Evolutionary conservation across 2,888 invertebrate genomes (phyloP).

Genomic region (Macrophya annulata): DNA sequence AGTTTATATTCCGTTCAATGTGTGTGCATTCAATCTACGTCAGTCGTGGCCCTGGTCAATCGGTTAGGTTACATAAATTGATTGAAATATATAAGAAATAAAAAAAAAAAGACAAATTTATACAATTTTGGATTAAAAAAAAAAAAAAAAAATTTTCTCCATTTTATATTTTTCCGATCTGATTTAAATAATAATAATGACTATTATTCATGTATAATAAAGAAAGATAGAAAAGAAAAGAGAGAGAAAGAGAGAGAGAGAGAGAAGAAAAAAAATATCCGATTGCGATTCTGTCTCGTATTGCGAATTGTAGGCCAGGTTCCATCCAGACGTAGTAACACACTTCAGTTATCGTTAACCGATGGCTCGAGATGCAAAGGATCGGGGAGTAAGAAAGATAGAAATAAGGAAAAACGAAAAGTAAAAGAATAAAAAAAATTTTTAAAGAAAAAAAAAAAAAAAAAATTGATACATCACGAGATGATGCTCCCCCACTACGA

Average conservation of each 20-base stretch:
- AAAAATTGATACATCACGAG: neutral
- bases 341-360: neutral
- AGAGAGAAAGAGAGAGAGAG: no score
- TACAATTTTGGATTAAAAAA: no score
- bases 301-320: neutral
- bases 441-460: neutral
- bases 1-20: conserved; percentile 2
- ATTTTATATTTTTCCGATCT: no score
- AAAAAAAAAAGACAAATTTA: no score
- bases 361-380: neutral
- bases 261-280: neutral
- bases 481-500: neutral
- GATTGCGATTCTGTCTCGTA: neutral
- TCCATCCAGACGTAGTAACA: neutral
- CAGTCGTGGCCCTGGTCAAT: conserved; percentile 26
- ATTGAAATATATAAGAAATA: neutral
- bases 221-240: no score
- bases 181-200: no score
- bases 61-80: neutral
- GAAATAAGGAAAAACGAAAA: neutral
- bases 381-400: neutral
- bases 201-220: no score
- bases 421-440: no score
- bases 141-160: no score
- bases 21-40: conserved; percentile 1